Evolutionary conservation across 2,113 vertebrate species (phyloP), one percentile per base, ranked within the genome.

Genomic region (Corythornis vintsioides): DNA sequence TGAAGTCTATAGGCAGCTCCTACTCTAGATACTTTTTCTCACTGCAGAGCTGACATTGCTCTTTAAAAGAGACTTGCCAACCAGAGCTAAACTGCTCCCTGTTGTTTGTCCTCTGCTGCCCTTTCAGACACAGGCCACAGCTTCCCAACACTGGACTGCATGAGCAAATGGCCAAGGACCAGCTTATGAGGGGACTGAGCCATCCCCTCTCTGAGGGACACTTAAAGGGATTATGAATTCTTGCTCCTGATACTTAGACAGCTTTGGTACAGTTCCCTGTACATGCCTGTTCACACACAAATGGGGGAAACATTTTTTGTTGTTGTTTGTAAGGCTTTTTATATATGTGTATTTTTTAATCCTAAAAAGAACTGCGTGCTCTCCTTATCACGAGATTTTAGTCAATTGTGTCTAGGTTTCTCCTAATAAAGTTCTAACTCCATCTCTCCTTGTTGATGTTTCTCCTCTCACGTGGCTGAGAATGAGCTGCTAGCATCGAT

Each of bases 401-500:
- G 89, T 83, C 42, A 56, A 64, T 53, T 0, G 0, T 88, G 75
- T 52, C 86, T 91, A 94, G 55, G 67, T 95, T 95, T 95, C 83
- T 95, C 76, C 86, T 86, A 97, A 97, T 97, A 97, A 97, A 96
- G 73, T 94, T 95, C 83, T 93, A 94, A 90, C 64, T 90, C 79
- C 67, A 92, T 45, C 28, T 86, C 66, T 83, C 65, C n/a, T 71
- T 63, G 88, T 57, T 92, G 88, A 74, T 35, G 33, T 93, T 84
- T 86, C 65, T 87, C 43, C 38, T 94, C n/a, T 92, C 89, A 60
- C 5, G 0, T 47, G 80, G 60, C 75, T 89, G 75, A 73, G 66
- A 84, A 79, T 6, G 63, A 90, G 63, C 83, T 74, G 69, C 87
- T 67, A 75, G 79, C 72, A 75, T 81, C 4, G 3, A 43, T 24